A percentile compares a stretch with the other conserved stretches of the same genome.
Conservation (phyloP, 2,797 vertebrate genomes). For the Anabas testudineus region DNA sequence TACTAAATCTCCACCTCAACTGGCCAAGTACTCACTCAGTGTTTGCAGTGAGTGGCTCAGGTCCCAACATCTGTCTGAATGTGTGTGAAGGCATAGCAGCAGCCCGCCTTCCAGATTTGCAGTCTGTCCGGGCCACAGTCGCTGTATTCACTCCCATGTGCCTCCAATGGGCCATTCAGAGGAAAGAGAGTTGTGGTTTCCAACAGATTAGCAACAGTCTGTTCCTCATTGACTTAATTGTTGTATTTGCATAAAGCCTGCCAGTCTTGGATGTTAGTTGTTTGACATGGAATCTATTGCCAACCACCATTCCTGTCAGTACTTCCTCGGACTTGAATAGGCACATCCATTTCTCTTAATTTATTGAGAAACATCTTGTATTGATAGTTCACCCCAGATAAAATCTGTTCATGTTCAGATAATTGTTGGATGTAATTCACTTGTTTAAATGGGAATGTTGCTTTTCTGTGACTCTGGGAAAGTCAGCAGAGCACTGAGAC, state of each 20-base stretch:
- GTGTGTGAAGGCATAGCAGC: constrained; percentile 64
- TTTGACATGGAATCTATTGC: constrained; percentile 68
- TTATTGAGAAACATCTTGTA: constrained; percentile 65
- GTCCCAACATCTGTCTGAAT: constrained; percentile 79
- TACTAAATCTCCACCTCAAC: constrained; percentile 66
- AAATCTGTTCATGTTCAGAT: constrained; percentile 56
- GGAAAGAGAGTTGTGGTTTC: constrained; percentile 75
- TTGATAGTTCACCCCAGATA: constrained; percentile 53
- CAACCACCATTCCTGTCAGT: constrained; percentile 59
- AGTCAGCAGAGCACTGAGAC: constrained; percentile 43
- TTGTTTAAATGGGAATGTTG: constrained; percentile 58
- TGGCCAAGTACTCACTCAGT: constrained; percentile 55
- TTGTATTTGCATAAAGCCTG: constrained; percentile 79
- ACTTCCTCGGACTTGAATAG: constrained; percentile 48
- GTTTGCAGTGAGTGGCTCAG: constrained; percentile 64
- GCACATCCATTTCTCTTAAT: constrained; percentile 52
- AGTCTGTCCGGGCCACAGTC: constrained; percentile 60
- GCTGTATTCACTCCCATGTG: constrained; percentile 70
- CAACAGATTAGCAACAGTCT: constrained; percentile 83
- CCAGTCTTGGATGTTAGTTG: constrained; percentile 68
- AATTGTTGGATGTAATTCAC: constrained; percentile 57
- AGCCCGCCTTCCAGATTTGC: constrained; percentile 62
- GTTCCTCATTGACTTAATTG: constrained; percentile 80
- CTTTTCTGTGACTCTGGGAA: constrained; percentile 54
- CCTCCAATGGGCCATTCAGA: constrained; percentile 70